phyloP scores from a whole-genome alignment of 2,888 invertebrate species.

The Agrochola lychnidis region DNA sequence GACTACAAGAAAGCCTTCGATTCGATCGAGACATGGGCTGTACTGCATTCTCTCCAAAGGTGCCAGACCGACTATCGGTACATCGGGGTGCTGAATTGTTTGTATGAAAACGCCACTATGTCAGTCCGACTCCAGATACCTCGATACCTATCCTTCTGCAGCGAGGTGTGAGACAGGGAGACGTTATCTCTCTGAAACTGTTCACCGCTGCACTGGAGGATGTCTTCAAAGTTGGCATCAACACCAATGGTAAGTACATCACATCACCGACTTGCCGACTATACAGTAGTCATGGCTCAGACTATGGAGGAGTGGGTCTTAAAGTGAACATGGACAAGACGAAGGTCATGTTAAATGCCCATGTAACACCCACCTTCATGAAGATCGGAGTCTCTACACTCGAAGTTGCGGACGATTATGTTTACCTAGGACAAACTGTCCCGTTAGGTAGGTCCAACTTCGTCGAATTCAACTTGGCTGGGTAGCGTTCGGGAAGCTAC shows the following conservation, averaged over 20 bases:
- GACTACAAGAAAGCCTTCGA: background rate
- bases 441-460: too few relatives aligned
- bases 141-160: background rate
- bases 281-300: too few relatives aligned
- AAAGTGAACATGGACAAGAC: too few relatives aligned
- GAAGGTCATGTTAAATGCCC: too few relatives aligned
- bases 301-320: too few relatives aligned
- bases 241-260: background rate
- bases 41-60: background rate
- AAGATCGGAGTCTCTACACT: too few relatives aligned
- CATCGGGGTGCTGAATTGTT: background rate
- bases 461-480: too few relatives aligned
- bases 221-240: background rate
- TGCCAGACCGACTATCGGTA: background rate
- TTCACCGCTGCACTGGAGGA: background rate
- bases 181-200: background rate
- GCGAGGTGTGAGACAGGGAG: background rate
- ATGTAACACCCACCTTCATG: too few relatives aligned
- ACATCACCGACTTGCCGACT: too few relatives aligned
- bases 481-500: too few relatives aligned
- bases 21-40: background rate
- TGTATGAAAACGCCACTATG: background rate
- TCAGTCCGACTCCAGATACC: background rate
- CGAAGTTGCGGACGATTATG: too few relatives aligned
- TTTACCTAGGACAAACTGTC: too few relatives aligned